Base-by-base conservation (phyloP, 2,797 vertebrate genomes). In the Busarellus nigricollis region DNA sequence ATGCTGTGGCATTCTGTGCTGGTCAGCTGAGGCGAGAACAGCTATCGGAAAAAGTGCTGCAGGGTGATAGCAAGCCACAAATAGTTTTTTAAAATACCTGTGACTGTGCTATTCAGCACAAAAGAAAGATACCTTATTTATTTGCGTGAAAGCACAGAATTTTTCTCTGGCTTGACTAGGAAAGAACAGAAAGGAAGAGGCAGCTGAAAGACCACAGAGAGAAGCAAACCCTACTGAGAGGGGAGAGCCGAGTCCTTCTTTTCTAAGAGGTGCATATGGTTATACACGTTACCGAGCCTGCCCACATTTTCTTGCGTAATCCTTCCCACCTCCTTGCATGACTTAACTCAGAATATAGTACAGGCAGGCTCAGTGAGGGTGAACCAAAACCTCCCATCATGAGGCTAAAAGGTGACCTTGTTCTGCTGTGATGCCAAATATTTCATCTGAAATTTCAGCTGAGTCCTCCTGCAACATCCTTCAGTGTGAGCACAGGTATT, bases 401-500 rank as follows among this genome's bases (percentile, higher is more conserved):
- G 87, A 93, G 92, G 37, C 94, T 93, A n/a, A 63, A 93, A 96
- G 96, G 93, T 98, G 96, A 98, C 96, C 90, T 97, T 97, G 85
- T 76, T 95, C 15, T 63, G 67, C 50, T 85, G 15, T 73, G 66
- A 29, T 88, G 57, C 40, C 87, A 90, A 37, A 82, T 86, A 63
- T 37, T 95, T 94, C 14, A 13, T 50, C 58, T 92, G 83, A 82
- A 84, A 83, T 61, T n/a, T 82, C 91, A 67, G 49, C 45, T 58
- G 40, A 89, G 54, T 70, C 81, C 52, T 88, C 47, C 22, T 74
- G 50, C 3, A 14, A 37, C 74, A 84, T 54, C 38, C 52, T 78
- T 86, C 49, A 89, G 18, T 44, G 54, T 38, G 10, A 90, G 26
- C 25, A 67, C 13, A 78, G 21, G 61, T 81, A 74, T 38, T 86